phyloP scores from a whole-genome alignment of 2,113 vertebrate species.

The Colaptes auratus region DNA sequence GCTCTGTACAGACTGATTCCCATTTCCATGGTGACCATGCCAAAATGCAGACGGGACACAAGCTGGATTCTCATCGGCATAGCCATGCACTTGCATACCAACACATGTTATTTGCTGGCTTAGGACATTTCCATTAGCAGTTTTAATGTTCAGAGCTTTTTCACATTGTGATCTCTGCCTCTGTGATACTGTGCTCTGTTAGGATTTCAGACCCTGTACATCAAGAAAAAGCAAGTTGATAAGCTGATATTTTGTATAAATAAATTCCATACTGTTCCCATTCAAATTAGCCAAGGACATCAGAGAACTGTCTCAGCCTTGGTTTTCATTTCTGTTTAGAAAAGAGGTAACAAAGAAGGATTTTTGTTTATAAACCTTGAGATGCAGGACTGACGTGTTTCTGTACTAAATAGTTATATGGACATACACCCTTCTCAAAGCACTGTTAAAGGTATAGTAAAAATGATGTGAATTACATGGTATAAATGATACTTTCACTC shows the following conservation, averaged over 20 bases:
- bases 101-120: slow-evolving; percentile 38
- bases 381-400: not conserved
- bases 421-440: not conserved
- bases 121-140: slow-evolving; percentile 5
- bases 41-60: slow-evolving; percentile 62
- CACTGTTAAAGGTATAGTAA: not conserved
- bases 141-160: slow-evolving; percentile 10
- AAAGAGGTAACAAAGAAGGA: not conserved
- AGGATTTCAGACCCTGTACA: not conserved
- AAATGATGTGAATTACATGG: not conserved
- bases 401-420: not conserved
- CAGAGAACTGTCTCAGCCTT: not conserved
- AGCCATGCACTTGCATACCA: slow-evolving; percentile 65
- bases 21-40: slow-evolving; percentile 76
- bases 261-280: not conserved
- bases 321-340: not conserved
- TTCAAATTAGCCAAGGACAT: not conserved
- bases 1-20: slow-evolving; percentile 55
- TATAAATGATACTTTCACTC: not conserved
- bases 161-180: not conserved
- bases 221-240: not conserved
- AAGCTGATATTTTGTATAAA: not conserved
- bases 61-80: slow-evolving; percentile 44
- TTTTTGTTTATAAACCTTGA: not conserved
- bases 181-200: not conserved